Evolutionary conservation across 2,113 vertebrate genomes (phyloP).

Genomic region (Neomonachus schauinslandi): DNA sequence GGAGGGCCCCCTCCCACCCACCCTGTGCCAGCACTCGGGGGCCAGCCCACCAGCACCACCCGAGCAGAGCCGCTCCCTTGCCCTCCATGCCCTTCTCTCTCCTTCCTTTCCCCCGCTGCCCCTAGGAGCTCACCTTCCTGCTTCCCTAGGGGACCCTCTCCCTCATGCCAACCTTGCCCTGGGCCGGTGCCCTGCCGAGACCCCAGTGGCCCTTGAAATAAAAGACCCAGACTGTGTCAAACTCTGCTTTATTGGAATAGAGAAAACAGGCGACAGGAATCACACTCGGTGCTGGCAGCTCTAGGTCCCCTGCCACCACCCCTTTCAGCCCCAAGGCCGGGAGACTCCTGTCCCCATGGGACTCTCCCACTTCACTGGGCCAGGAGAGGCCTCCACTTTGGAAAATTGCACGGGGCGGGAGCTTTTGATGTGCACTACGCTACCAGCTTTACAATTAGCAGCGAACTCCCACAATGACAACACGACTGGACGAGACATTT

Average conservation of each 20-base stretch:
- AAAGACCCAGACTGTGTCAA: slow-evolving; percentile 76
- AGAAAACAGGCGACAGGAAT: slow-evolving; percentile 83
- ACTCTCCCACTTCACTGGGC: neutral
- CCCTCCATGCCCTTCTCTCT: neutral
- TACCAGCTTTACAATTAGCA: slow-evolving; percentile 74
- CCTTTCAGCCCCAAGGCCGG: neutral
- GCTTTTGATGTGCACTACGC: slow-evolving; percentile 38
- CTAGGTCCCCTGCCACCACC: neutral
- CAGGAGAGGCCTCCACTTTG: slow-evolving; percentile 26
- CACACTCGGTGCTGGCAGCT: slow-evolving; percentile 67
- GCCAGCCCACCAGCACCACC: neutral
- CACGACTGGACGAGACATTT: slow-evolving; percentile 77
- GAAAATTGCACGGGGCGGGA: neutral
- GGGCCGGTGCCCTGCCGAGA: neutral
- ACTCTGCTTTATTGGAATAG: slow-evolving; percentile 87
- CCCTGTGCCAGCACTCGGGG: rapidly evolving
- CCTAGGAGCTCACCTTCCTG: neutral
- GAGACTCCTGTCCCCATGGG: neutral
- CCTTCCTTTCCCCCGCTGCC: neutral
- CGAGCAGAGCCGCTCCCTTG: neutral
- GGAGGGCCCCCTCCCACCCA: too few relatives aligned
- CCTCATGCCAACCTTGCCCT: neutral
- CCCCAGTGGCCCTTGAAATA: slow-evolving; percentile 35
- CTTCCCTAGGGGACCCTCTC: neutral
- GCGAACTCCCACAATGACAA: slow-evolving; percentile 79